These are phyloP conservation scores for Acholoe squamosa DNA, from an alignment of 2,888 invertebrate species.

Conservation along the genomic window DNA sequence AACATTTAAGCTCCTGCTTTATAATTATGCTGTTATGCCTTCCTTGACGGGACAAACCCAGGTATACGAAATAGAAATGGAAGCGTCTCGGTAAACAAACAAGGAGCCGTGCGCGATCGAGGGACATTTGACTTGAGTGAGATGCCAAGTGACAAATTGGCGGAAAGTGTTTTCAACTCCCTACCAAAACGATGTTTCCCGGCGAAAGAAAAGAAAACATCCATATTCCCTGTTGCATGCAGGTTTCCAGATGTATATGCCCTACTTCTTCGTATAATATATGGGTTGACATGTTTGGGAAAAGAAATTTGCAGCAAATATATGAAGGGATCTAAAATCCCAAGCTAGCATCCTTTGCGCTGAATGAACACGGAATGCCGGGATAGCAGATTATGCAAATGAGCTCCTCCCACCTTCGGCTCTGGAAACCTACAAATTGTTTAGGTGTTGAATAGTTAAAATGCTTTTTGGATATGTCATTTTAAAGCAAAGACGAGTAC, in stretches of 20 bases:
- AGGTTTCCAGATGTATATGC: neutral
- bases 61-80: no score
- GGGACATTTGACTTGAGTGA: neutral
- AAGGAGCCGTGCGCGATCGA: neutral
- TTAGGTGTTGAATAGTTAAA: neutral
- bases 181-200: neutral
- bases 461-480: neutral
- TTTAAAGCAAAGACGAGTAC: neutral
- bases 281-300: neutral
- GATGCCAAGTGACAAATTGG: neutral
- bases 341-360: neutral
- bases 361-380: neutral
- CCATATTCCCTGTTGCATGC: neutral
- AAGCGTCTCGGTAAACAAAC: neutral
- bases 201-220: neutral
- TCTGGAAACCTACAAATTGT: neutral
- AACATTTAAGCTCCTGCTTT: no score
- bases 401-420: neutral
- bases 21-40: no score
- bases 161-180: neutral
- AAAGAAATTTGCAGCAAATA: neutral
- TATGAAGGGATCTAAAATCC: neutral
- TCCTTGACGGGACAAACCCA: no score
- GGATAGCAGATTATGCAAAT: constrained; percentile 32
- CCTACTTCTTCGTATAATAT: neutral